Base-by-base conservation (phyloP, 30 jellyfish, hydroid and myxozoan species). In the Phacellophora camtschatica region DNA sequence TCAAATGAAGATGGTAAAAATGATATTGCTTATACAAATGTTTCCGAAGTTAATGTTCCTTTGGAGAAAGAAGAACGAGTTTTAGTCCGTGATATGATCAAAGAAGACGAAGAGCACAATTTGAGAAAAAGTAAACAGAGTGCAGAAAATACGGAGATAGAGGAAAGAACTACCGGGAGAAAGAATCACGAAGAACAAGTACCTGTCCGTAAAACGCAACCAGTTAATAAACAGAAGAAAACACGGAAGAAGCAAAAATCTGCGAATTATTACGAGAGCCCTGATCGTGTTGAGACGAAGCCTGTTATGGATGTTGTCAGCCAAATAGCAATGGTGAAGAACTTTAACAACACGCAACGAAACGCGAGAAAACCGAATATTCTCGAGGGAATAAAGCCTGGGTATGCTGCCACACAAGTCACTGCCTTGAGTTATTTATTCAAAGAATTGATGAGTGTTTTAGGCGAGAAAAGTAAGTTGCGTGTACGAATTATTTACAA, bases 351-450 rank as follows among this genome's bases (percentile, higher is more conserved):
- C 15, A 34, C 25, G n/a, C 27, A 34, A 33, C 56, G 25, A 25
- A 53, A 19, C 24, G 27, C 42, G 13, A 33, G 34, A 11, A 36
- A 49, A 13, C 3, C 74, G 5, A 20, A 31, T n/a, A 28, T 4
- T 43, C 27, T 20, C 9, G 65, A 45, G 12, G 86, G 86, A 8
- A 54, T 42, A 23, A 66, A 62, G 8, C 82, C 95, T 3, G 89
- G 79, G 20, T 54, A 56, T 56, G 86, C 85, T n/a, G 86, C 85
- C 25, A 67, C 88, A 3, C 97, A 88, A 24, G 36, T 88, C 27
- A 81, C 95, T 0, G 86, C 93, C 27, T 46, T 88, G 87, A 88
- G 83, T 49, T 88, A 88, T 64, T 41, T 88, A 77, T 72, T 88
- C 73, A 88, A 72, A 45, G 97, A 88, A 74, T 58, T 88, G 56